Percentiles rank a stretch among this genome's conserved stretches.
Conservation (phyloP, 2,113 vertebrate species). For the Motacilla tschutschensis region DNA sequence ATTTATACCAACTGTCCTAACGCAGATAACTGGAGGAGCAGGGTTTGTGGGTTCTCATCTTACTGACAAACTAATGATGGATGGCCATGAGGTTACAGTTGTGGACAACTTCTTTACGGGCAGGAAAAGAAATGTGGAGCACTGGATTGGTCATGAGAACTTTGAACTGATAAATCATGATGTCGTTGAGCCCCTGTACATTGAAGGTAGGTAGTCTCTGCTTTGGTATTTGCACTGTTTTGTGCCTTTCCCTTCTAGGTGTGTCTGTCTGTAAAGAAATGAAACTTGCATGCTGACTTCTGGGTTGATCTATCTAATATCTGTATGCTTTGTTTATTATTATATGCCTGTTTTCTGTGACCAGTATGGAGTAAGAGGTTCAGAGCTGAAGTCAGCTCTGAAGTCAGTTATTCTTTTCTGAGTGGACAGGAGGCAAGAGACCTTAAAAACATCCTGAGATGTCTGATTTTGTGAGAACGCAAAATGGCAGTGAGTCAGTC, state of each 20-base stretch:
- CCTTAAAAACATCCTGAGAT: background rate
- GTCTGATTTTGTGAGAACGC: background rate
- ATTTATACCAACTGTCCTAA: conserved; percentile 61
- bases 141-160: conserved; percentile 98
- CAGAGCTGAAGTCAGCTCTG: background rate
- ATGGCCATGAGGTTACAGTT: conserved; percentile 97
- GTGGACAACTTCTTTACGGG: conserved; percentile 99
- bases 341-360: background rate
- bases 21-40: conserved; percentile 94
- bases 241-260: background rate
- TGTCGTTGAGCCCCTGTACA: conserved; percentile 96
- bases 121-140: conserved; percentile 96
- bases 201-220: conserved; percentile 85
- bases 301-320: background rate
- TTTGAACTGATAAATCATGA: conserved; percentile 98
- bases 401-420: background rate
- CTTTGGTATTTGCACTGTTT: background rate
- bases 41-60: conserved; percentile 98
- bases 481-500: background rate
- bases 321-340: background rate
- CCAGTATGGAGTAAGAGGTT: background rate
- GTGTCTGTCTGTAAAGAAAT: background rate
- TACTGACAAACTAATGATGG: conserved; percentile 99
- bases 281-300: background rate
- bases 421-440: background rate